Percentiles rank a stretch among this genome's conserved stretches.
These are phyloP conservation scores for Clarias magur DNA, from an alignment of 2,113 vertebrate genomes.

Conservation along the genomic window DNA sequence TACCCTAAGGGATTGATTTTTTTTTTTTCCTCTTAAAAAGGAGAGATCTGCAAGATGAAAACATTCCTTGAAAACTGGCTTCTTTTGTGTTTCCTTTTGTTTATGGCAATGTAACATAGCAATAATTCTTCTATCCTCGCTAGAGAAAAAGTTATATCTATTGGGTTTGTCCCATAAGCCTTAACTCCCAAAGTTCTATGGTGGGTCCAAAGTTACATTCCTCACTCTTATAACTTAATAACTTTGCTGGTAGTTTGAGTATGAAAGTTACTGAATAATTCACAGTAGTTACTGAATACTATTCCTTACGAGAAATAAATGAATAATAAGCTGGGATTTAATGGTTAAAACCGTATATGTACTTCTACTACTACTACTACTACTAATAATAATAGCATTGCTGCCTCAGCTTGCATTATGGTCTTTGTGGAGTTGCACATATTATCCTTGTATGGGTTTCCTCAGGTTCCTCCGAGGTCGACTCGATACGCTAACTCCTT, in stretches of 20 bases:
- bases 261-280: neutral
- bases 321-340: neutral
- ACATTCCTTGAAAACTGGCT: constrained; percentile 4
- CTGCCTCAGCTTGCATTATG: neutral
- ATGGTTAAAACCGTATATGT: neutral
- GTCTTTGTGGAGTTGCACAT: neutral
- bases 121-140: neutral
- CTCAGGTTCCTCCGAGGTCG: neutral
- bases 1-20: neutral
- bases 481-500: neutral
- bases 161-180: neutral
- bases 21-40: neutral
- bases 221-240: constrained; percentile 2
- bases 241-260: neutral
- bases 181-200: neutral
- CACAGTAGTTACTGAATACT: neutral
- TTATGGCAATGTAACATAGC: neutral
- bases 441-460: neutral
- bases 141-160: neutral
- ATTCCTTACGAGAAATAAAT: neutral
- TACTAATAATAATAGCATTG: neutral
- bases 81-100: neutral
- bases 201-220: neutral
- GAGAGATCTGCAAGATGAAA: neutral
- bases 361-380: neutral